phyloP scores from a whole-genome alignment of 2,888 invertebrate genomes.

The Euplexia lucipara region DNA sequence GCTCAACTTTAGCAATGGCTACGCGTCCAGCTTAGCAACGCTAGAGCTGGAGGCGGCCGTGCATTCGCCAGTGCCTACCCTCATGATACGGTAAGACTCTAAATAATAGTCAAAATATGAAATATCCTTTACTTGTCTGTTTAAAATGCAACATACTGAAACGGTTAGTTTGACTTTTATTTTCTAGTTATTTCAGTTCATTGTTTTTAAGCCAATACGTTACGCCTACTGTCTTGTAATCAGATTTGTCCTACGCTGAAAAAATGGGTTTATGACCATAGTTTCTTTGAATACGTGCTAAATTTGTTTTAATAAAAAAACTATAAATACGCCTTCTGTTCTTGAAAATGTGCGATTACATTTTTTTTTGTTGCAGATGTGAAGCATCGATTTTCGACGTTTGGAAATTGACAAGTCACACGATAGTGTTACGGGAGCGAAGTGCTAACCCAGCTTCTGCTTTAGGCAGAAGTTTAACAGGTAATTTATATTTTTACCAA shows the following conservation, averaged over 20 bases:
- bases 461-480: conserved; percentile 89
- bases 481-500: conserved; percentile 65
- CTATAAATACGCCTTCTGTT: background rate
- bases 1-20: conserved; percentile 90
- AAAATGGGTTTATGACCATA: no score
- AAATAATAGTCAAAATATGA: no score
- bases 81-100: conserved; percentile 89
- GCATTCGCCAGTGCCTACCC: conserved; percentile 88
- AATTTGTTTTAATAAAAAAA: background rate
- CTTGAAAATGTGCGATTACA: background rate
- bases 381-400: conserved; percentile 92
- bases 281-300: background rate
- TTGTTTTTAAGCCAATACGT: no score
- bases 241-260: no score
- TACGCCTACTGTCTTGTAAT: no score
- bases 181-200: no score
- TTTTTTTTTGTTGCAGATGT: conserved; percentile 83
- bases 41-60: conserved; percentile 89
- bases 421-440: conserved; percentile 91
- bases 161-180: no score
- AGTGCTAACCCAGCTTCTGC: conserved; percentile 92
- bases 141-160: no score
- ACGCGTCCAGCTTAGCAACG: conserved; percentile 91
- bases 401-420: conserved; percentile 91
- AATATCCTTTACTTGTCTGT: no score